Base-by-base conservation (phyloP, 2,888 invertebrate genomes). In the Anoncus sp. region DNA sequence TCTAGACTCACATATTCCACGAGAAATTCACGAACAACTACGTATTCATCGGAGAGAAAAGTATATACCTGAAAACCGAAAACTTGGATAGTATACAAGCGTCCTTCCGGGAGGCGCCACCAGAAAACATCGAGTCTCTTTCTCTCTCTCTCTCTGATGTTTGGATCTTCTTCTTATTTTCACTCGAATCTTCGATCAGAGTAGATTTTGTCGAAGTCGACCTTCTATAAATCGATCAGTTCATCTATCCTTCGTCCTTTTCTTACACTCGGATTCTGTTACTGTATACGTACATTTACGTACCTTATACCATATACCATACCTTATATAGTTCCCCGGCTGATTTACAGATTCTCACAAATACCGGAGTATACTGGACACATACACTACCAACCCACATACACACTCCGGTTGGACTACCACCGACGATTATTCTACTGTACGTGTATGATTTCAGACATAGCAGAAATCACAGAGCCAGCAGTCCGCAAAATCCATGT, bases 401-500 rank as follows among this genome's bases (percentile, higher is more conserved):
- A 38, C 40, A 18, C 12, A 53, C 10, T 22, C n/a, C 3, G 10
- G 18, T 14, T 18, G 40, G 22, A 24, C 27, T 47, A 16, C 27
- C 53, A 27, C 16, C 24, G 24, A 62, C 51, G 53, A 53, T 53
- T 27, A 18, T 27, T 53, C n/a, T 22, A 18, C 16, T 40, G 40
- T 27, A 24, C 24, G 49, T 60, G 14, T 12, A 31, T 40, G 53
- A 53, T 31, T 62, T 31, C 62, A 43, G 43, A 60, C 43, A 27
- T 20, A n/a, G 55, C 53, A 55, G 60, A 75, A 71, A 78, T 62
- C 66, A 55, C 71, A 57, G 71, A 57, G 53, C 74, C 40, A 62
- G 66, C 62, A 27, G 24, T 71, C 71, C 62, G 43, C 55, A 75
- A 78, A 71, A 75, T 66, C 71, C 71, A 63, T 47, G 70, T 71